phyloP scores from a whole-genome alignment of 2,888 invertebrate genomes.

The Rhimphoctona megacephalus region DNA sequence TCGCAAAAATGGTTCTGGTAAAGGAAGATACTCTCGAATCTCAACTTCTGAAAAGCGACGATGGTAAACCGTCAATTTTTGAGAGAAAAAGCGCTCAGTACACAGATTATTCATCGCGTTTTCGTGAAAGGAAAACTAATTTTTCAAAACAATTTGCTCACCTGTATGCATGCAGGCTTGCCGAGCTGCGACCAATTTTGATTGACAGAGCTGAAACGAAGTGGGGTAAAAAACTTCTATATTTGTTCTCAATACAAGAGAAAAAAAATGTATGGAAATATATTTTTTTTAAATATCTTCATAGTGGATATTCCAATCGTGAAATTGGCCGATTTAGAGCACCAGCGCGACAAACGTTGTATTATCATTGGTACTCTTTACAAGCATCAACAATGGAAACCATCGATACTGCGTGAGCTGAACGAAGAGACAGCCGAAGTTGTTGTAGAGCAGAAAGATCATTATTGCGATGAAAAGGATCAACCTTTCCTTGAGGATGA shows the following conservation, averaged over 20 bases:
- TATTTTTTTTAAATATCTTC: conserved; percentile 13
- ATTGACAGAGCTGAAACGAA: conserved; percentile 87
- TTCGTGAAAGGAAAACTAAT: conserved; percentile 72
- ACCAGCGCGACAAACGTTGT: conserved; percentile 89
- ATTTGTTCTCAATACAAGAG: background rate
- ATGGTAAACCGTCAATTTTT: conserved; percentile 69
- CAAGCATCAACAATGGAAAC: conserved; percentile 96
- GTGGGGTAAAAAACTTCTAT: conserved; percentile 87
- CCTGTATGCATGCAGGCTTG: conserved; percentile 92
- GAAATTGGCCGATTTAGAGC: conserved; percentile 90
- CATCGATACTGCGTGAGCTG: conserved; percentile 96
- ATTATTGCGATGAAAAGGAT: conserved; percentile 94
- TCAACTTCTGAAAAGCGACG: conserved; percentile 47
- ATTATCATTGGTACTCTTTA: conserved; percentile 96
- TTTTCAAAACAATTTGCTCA: conserved; percentile 92
- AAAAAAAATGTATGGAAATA: background rate
- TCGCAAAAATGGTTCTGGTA: conserved; percentile 48
- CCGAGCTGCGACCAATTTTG: conserved; percentile 89
- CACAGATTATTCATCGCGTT: conserved; percentile 73
- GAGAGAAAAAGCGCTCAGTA: conserved; percentile 73
- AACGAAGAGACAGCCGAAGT: conserved; percentile 95
- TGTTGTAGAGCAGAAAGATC: conserved; percentile 89
- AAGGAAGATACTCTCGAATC: conserved; percentile 31
- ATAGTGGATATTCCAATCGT: conserved; percentile 82
- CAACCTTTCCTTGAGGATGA: conserved; percentile 96